These are phyloP conservation scores for Trachymyrmex cornetzi DNA, from an alignment of 1,140 invertebrate genomes.

Conservation along the genomic window DNA sequence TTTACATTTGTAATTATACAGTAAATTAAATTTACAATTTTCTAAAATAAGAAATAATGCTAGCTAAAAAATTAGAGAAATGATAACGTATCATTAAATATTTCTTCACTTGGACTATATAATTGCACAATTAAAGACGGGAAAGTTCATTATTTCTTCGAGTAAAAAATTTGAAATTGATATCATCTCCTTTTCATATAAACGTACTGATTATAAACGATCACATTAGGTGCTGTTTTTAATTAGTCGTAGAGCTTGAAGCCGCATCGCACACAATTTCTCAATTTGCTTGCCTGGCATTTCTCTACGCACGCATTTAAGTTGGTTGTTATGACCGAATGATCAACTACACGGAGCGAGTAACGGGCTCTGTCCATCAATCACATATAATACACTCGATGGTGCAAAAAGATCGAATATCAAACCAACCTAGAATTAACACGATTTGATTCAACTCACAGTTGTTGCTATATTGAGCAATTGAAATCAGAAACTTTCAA, in stretches of 20 bases:
- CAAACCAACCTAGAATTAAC: constrained; percentile 29
- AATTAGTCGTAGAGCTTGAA: background rate
- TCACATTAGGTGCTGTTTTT: background rate
- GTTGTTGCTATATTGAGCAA: constrained; percentile 2
- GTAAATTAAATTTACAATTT: constrained; percentile 1
- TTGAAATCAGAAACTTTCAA: constrained; percentile 18
- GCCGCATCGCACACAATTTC: background rate
- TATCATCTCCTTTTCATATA: constrained; percentile 2
- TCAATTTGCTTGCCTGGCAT: background rate
- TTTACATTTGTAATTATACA: background rate
- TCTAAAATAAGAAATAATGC: background rate
- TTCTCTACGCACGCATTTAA: constrained; percentile 14
- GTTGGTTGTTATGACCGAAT: constrained; percentile 10
- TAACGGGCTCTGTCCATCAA: constrained; percentile 30
- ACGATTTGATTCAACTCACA: constrained; percentile 8
- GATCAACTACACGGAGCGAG: constrained; percentile 4
- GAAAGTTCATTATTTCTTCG: background rate
- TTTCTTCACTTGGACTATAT: background rate
- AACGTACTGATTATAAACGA: background rate
- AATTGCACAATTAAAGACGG: background rate
- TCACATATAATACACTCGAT: constrained; percentile 25
- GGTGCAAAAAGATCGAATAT: constrained; percentile 15
- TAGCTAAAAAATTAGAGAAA: background rate
- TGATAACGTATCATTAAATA: background rate
- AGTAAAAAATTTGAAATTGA: constrained; percentile 14